Conservation (phyloP, 2,888 invertebrate species). For the Caenorhabditis sp. region DNA sequence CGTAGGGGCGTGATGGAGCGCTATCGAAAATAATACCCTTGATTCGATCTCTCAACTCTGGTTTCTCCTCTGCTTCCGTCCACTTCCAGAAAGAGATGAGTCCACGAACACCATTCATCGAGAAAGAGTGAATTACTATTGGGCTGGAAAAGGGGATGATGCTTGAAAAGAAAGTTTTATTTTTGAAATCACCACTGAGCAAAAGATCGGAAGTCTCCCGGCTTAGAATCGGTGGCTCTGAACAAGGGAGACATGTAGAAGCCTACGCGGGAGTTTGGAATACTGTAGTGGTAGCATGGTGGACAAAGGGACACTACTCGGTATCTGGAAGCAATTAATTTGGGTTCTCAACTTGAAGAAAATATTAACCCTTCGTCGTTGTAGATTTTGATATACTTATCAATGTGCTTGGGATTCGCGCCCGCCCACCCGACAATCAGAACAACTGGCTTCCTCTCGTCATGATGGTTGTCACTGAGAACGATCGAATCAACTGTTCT, state of each 20-base stretch:
- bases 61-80: conserved; percentile 70
- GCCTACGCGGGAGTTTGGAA: conserved; percentile 71
- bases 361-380: conserved; percentile 65
- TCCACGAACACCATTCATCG: conserved; percentile 72
- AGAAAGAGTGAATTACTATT: conserved; percentile 70
- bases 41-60: conserved; percentile 66
- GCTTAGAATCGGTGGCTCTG: conserved; percentile 65
- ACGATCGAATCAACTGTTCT: conserved; percentile 47
- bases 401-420: conserved; percentile 68
- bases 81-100: conserved; percentile 72
- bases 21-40: conserved; percentile 72
- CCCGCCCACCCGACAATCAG: conserved; percentile 74
- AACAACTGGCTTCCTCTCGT: conserved; percentile 68
- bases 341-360: neutral
- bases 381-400: conserved; percentile 73
- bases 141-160: conserved; percentile 55
- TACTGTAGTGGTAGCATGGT: conserved; percentile 71
- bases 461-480: conserved; percentile 39
- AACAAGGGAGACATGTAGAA: conserved; percentile 73
- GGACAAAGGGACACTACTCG: conserved; percentile 66
- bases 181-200: conserved; percentile 53
- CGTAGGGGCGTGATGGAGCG: conserved; percentile 68
- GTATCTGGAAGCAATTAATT: conserved; percentile 67
- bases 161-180: no score
- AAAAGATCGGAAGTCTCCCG: conserved; percentile 68